Evolutionary conservation across 2,888 invertebrate genomes (phyloP).

Genomic region (Baronia brevicornis): DNA sequence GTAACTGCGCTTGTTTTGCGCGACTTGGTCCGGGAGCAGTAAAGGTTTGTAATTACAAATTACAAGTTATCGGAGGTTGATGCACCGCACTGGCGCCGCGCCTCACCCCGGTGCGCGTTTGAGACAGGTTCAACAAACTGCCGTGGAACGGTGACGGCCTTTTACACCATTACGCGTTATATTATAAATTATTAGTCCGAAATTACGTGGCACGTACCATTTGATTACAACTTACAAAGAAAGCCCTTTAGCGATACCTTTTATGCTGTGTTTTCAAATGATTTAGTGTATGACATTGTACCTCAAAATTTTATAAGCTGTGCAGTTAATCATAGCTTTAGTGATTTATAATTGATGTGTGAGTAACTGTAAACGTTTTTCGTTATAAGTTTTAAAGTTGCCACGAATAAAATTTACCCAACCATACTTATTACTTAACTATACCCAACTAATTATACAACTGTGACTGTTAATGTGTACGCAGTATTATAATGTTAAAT

Average conservation of each 20-base stretch:
- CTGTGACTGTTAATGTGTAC: no score
- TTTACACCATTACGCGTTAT: constrained; percentile 58
- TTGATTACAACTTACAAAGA: constrained; percentile 38
- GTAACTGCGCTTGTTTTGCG: constrained; percentile 60
- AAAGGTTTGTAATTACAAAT: constrained; percentile 71
- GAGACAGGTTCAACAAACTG: constrained; percentile 69
- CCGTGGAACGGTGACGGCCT: constrained; percentile 43
- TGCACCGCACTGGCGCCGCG: constrained; percentile 46
- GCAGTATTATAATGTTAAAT: constrained; percentile 5
- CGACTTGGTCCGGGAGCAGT: constrained; percentile 55
- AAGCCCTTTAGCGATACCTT: constrained; percentile 31
- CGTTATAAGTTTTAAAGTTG: no score
- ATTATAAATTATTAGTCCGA: constrained; percentile 55
- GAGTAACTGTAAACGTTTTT: no score
- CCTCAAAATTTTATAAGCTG: no score
- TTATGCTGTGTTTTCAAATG: constrained; percentile 31
- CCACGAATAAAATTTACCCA: no score
- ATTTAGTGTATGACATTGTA: no score
- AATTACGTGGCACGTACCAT: constrained; percentile 34
- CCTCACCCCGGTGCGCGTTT: constrained; percentile 48
- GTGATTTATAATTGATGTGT: no score
- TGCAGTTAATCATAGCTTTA: no score
- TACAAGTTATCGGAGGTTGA: constrained; percentile 71
- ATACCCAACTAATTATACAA: no score
- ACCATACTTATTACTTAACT: no score